Conservation (phyloP, 2,888 invertebrate genomes). For the Bellardia pandia region DNA sequence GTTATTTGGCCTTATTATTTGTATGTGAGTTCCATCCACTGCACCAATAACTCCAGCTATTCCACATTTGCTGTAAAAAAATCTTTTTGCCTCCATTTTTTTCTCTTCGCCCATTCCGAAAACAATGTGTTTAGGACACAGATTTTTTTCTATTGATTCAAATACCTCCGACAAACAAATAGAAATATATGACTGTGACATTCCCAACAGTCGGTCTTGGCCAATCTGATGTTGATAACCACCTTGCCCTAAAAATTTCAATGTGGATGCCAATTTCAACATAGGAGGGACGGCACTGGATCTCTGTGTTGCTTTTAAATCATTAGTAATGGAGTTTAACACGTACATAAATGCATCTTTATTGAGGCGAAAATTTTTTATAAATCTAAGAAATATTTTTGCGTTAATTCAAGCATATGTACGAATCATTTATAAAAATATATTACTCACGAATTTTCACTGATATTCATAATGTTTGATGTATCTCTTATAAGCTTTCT, state of each 20-base stretch:
- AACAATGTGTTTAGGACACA: constrained; percentile 36
- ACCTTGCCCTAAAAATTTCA: neutral
- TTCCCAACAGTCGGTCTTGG: constrained; percentile 7
- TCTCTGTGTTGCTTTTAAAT: no score
- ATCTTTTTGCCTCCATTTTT: neutral
- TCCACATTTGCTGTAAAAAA: neutral
- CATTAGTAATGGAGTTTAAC: no score
- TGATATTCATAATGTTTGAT: no score
- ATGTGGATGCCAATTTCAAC: neutral
- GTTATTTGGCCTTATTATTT: constrained; percentile 3
- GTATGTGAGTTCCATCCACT: constrained; percentile 30
- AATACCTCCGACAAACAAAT: neutral
- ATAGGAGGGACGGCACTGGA: no score
- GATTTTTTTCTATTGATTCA: neutral
- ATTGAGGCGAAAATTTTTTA: no score
- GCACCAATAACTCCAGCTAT: constrained; percentile 20
- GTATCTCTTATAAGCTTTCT: no score
- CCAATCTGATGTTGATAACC: constrained; percentile 15
- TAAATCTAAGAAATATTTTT: no score
- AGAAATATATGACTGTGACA: constrained; percentile 13
- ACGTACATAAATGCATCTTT: no score
- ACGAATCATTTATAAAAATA: no score
- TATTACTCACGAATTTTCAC: no score
- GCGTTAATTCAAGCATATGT: no score
- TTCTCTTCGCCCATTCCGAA: constrained; percentile 9